phyloP scores from a whole-genome alignment of 2,113 vertebrate genomes.

The Petromus typicus region DNA sequence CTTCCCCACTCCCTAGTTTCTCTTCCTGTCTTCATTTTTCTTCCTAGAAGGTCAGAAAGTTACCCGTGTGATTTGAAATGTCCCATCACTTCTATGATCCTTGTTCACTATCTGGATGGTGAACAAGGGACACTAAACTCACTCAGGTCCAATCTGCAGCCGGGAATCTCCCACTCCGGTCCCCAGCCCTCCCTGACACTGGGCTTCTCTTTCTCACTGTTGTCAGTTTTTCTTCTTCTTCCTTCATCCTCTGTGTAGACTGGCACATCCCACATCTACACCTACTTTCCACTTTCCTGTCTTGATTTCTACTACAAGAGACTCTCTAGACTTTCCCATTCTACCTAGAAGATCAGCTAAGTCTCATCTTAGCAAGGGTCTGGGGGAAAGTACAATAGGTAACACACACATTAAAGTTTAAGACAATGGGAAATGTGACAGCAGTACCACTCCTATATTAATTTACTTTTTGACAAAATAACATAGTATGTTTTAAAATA shows the following conservation, averaged over 20 bases:
- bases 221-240: background rate
- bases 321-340: background rate
- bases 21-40: background rate
- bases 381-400: background rate
- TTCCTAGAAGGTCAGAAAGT: background rate
- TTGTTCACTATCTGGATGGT: too few relatives aligned
- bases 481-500: background rate
- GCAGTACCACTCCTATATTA: background rate
- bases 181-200: too few relatives aligned
- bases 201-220: background rate
- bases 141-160: background rate
- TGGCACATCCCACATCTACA: background rate
- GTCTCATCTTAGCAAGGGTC: background rate
- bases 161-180: too few relatives aligned
- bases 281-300: background rate
- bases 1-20: background rate
- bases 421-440: background rate
- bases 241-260: background rate
- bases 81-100: too few relatives aligned
- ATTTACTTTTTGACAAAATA: background rate
- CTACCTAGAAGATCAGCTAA: background rate
- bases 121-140: background rate
- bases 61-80: rapidly evolving
- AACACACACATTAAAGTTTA: too few relatives aligned
- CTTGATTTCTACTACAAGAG: background rate